Base-by-base conservation (phyloP, 2,888 invertebrate species). In the Baronia brevicornis region DNA sequence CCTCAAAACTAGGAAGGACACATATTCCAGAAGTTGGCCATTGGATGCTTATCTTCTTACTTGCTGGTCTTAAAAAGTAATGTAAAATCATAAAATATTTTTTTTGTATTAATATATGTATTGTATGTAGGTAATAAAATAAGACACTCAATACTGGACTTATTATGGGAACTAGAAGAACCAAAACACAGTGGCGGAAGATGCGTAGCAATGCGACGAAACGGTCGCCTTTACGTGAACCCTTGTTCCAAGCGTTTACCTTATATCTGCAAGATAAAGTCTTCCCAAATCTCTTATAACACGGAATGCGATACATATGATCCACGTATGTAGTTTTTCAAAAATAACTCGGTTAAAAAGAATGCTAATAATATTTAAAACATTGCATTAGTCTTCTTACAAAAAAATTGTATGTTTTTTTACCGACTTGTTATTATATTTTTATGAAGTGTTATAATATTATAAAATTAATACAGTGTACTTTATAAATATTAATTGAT, bases 121-220 rank as follows among this genome's bases (percentile, higher is more conserved):
- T 28, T 14, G 5, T 23, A 19, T 12, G 13, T 27, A 67, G 67
- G 67, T n/a, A 51, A 38, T 8, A 19, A 34, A 19, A 35, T 62
- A 28, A 46, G 53, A 17, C 46, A 58, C 14, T 52, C 62, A 1
- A 60, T 68, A 8, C 43, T 66, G 26, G 62, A 61, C 15, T 34
- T 68, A 11, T 32, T 68, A 3, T 68, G 68, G 68, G 64, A 62
- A 32, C 31, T 47, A 12, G 38, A 41, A 6, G 51, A 68, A 33
- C 68, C 65, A 0, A 5, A 20, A 13, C 44, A 54, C 28, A 37
- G 43, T 9, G 57, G 42, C 1, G 68, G 68, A 0, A 53, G 63
- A 2, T 68, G 68, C 35, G 55, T 64, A 2, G 66, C 57, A 2
- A 57, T 65, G 59, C 51, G 57, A 0, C 52, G 66, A 10, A 56